Conservation (phyloP, 2,797 vertebrate species). For the Anisognathus igniventris region DNA sequence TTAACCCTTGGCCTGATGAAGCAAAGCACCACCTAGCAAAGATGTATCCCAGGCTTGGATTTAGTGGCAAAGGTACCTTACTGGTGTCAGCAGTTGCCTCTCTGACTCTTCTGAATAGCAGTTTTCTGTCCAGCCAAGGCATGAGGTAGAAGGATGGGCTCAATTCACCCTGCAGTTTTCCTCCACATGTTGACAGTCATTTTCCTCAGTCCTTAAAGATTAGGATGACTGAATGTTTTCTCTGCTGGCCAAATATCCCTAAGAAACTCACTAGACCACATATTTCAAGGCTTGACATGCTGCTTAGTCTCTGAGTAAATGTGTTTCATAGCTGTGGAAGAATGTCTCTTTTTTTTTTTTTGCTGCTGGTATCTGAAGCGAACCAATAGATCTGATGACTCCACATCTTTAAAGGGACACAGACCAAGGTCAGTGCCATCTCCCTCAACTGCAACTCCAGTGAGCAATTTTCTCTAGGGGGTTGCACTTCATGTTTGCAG, state of each 20-base stretch:
- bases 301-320: background rate
- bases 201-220: background rate
- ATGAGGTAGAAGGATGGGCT: background rate
- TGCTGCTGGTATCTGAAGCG: background rate
- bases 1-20: background rate
- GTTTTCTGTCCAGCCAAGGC: background rate
- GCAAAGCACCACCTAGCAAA: background rate
- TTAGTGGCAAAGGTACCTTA: background rate
- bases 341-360: background rate
- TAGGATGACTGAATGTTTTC: slow-evolving; percentile 6
- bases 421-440: background rate
- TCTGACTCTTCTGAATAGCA: background rate
- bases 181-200: background rate
- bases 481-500: background rate
- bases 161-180: slow-evolving; percentile 14
- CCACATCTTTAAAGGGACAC: background rate
- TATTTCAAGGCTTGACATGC: background rate
- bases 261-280: background rate
- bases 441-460: background rate
- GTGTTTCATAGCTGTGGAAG: background rate
- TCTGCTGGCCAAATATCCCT: background rate
- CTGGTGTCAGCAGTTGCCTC: background rate
- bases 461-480: background rate
- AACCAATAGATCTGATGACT: background rate
- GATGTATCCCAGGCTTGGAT: background rate